These are phyloP conservation scores for Autographa gamma DNA, from an alignment of 2,888 invertebrate species.

Conservation along the genomic window DNA sequence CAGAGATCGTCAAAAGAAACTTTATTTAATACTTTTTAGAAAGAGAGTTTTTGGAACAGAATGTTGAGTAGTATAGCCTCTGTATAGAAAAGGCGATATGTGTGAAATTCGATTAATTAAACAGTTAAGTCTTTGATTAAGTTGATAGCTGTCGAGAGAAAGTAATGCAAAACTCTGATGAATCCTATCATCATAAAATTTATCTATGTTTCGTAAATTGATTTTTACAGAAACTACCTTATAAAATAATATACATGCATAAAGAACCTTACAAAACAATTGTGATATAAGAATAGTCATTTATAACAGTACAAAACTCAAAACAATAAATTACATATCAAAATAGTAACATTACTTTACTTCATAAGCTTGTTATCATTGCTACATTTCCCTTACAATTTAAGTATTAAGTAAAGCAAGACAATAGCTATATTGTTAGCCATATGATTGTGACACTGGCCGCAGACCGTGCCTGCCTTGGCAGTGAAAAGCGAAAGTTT, in stretches of 20 bases:
- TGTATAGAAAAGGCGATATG: no score
- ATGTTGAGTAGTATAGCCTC: no score
- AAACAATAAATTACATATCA: conserved; percentile 40
- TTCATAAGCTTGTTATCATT: conserved; percentile 32
- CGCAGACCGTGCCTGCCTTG: conserved; percentile 72
- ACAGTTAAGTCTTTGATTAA: no score
- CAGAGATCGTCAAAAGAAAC: no score
- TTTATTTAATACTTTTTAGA: no score
- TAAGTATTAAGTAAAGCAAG: conserved; percentile 36
- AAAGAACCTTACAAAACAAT: conserved; percentile 24
- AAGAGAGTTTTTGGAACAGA: no score
- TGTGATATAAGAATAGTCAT: conserved; percentile 11
- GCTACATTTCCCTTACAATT: conserved; percentile 52
- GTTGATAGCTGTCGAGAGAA: no score
- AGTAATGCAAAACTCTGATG: no score
- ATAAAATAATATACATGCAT: conserved; percentile 14
- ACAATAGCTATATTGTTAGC: conserved; percentile 48
- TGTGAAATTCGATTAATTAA: no score
- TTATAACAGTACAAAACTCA: conserved; percentile 20
- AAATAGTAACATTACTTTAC: conserved; percentile 29
- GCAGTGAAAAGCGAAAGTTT: conserved; percentile 88
- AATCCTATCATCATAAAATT: no score
- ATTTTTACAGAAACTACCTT: conserved; percentile 23
- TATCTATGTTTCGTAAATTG: background rate
- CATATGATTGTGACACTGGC: conserved; percentile 36